A percentile compares a stretch with the other conserved stretches of the same genome.
Conservation (phyloP, 2,888 invertebrate genomes). For the Cyclophora punctaria region DNA sequence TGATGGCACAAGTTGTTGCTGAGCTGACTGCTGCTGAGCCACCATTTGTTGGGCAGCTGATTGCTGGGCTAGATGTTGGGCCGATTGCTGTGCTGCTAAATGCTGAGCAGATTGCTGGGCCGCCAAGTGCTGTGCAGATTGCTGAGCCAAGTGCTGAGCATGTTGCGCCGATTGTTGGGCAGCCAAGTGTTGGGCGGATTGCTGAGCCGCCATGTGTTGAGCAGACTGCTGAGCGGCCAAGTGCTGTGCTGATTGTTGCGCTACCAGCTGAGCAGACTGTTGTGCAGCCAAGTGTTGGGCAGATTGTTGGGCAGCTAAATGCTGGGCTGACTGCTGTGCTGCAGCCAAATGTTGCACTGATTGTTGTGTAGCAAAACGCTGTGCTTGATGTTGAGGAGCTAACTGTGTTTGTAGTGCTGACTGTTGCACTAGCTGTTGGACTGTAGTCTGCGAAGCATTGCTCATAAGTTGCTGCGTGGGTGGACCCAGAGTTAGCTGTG, state of each 20-base stretch:
- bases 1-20: conserved; percentile 56
- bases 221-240: conserved; percentile 33
- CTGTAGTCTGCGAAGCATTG: conserved; percentile 55
- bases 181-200: conserved; percentile 37
- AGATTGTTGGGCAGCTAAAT: conserved; percentile 42
- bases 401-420: conserved; percentile 56
- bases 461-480: conserved; percentile 59
- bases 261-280: conserved; percentile 40
- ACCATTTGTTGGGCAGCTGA: conserved; percentile 46
- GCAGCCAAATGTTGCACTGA: conserved; percentile 55
- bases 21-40: conserved; percentile 59
- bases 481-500: conserved; percentile 59
- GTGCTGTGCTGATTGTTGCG: conserved; percentile 13
- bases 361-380: conserved; percentile 56
- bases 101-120: conserved; percentile 57
- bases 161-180: conserved; percentile 25
- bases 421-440: conserved; percentile 62
- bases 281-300: conserved; percentile 43
- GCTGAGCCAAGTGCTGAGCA: conserved; percentile 38
- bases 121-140: conserved; percentile 48
- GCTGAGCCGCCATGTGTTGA: conserved; percentile 42
- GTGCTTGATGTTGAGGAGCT: conserved; percentile 54
- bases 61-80: conserved; percentile 46
- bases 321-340: conserved; percentile 47
- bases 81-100: conserved; percentile 44